Evolutionary conservation across 2,888 invertebrate genomes (phyloP).

Genomic region (Campopleginae sp.): DNA sequence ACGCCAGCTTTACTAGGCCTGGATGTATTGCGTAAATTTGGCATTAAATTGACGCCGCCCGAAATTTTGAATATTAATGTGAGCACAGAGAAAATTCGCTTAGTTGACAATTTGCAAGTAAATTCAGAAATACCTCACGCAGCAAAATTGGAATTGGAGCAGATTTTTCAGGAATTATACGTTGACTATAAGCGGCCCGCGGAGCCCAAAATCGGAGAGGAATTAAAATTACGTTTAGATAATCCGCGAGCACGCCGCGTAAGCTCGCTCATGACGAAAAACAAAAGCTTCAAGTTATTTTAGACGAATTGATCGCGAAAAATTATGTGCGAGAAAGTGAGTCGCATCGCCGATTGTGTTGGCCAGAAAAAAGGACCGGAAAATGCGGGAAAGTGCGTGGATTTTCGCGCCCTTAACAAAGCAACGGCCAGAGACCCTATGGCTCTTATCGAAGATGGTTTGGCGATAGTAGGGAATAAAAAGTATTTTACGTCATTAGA

Average conservation of each 20-base stretch:
- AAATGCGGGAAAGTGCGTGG: too few relatives aligned
- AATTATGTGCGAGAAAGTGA: slow-evolving; percentile 56
- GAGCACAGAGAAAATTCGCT: neutral
- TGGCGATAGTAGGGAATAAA: neutral
- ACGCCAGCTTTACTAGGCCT: slow-evolving; percentile 53
- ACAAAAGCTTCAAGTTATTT: slow-evolving; percentile 60
- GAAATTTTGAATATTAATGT: slow-evolving; percentile 22
- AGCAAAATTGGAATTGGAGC: slow-evolving; percentile 25
- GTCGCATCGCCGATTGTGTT: slow-evolving; percentile 64
- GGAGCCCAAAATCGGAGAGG: slow-evolving; percentile 41
- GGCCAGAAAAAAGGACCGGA: slow-evolving; percentile 63
- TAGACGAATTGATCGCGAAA: slow-evolving; percentile 61
- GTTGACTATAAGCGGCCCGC: slow-evolving; percentile 23
- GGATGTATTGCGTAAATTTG: slow-evolving; percentile 30
- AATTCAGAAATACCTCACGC: slow-evolving; percentile 32
- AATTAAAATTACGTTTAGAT: slow-evolving; percentile 36
- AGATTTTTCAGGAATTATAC: slow-evolving; percentile 45
- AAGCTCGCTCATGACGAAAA: slow-evolving; percentile 64
- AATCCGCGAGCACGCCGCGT: slow-evolving; percentile 56
- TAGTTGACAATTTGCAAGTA: slow-evolving; percentile 22
- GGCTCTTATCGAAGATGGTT: slow-evolving; percentile 44
- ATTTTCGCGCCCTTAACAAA: slow-evolving; percentile 66
- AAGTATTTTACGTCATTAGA: slow-evolving; percentile 66
- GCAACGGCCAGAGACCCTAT: slow-evolving; percentile 64
- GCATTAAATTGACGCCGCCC: neutral